Conservation (phyloP, 2,113 vertebrate species). For the Xiphorhynchus elegans region DNA sequence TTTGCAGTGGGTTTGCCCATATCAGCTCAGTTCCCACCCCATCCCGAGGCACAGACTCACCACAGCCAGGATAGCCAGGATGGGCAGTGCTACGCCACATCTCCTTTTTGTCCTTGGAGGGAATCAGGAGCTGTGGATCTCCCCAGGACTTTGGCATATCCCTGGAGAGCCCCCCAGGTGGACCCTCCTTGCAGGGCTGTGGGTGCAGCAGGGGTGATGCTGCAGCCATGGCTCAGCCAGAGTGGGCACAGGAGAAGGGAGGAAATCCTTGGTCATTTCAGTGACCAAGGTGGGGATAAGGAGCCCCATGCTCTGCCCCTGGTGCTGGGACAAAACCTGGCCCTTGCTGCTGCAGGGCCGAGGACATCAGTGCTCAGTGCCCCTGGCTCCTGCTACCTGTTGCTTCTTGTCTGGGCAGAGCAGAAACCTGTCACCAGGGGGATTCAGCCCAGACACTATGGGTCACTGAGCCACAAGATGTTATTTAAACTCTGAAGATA, state of each 20-base stretch:
- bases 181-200: not conserved
- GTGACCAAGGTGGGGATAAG: fast-evolving
- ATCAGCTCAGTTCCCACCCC: not conserved
- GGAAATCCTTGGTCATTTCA: fast-evolving
- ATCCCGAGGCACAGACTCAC: not conserved
- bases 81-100: fast-evolving
- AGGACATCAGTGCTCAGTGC: not conserved
- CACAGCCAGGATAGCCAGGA: not conserved
- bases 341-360: fast-evolving
- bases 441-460: fast-evolving
- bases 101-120: not conserved
- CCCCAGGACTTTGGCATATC: not conserved
- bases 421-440: not conserved
- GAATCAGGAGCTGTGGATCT: not conserved
- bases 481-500: not conserved
- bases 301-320: not conserved
- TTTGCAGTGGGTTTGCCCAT: not conserved
- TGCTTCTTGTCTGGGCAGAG: not conserved
- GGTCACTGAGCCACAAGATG: fast-evolving
- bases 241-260: not conserved
- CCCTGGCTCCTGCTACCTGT: not conserved
- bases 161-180: fast-evolving
- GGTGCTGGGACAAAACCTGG: not conserved
- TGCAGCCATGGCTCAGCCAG: fast-evolving
- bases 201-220: not conserved